Evolutionary conservation across 2,797 vertebrate genomes (phyloP).

Genomic region (Otolemur crassicaudatus): DNA sequence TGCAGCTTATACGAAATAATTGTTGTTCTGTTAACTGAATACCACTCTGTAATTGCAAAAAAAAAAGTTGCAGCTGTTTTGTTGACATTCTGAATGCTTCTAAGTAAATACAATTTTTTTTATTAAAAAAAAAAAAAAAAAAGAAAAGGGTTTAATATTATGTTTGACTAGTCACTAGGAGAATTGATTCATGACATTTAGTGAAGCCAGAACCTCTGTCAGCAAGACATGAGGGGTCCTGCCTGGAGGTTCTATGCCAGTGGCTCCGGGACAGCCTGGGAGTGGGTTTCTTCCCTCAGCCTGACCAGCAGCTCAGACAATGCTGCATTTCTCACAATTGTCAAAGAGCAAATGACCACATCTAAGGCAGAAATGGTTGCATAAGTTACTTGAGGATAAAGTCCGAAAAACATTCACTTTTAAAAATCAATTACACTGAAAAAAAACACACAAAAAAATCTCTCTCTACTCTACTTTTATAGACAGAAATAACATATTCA

Average conservation of each 20-base stretch:
- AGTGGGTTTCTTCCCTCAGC: background rate
- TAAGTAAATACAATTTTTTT: slow-evolving; percentile 90
- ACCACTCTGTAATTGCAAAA: background rate
- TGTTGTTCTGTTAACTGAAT: slow-evolving; percentile 80
- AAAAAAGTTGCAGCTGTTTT: slow-evolving; percentile 86
- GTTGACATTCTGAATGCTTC: slow-evolving; percentile 96
- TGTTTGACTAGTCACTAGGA: background rate
- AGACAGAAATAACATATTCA: background rate
- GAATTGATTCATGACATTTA: background rate
- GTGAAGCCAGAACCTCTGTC: background rate
- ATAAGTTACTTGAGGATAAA: slow-evolving; percentile 17
- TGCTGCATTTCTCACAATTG: background rate
- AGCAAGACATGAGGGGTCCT: background rate
- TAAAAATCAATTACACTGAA: slow-evolving; percentile 20
- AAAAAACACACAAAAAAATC: background rate
- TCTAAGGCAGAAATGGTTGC: background rate
- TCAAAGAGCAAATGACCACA: slow-evolving; percentile 18
- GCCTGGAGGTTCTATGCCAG: background rate
- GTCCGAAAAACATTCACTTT: slow-evolving; percentile 32
- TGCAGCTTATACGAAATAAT: slow-evolving; percentile 86
- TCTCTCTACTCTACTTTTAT: background rate
- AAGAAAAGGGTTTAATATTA: background rate
- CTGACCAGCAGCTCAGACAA: background rate
- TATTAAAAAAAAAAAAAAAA: too few relatives aligned
- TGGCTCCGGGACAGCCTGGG: background rate